A percentile compares a stretch with the other conserved stretches of the same genome.
Conservation (phyloP, 2,888 invertebrate genomes). For the Zele albiditarsus region DNA sequence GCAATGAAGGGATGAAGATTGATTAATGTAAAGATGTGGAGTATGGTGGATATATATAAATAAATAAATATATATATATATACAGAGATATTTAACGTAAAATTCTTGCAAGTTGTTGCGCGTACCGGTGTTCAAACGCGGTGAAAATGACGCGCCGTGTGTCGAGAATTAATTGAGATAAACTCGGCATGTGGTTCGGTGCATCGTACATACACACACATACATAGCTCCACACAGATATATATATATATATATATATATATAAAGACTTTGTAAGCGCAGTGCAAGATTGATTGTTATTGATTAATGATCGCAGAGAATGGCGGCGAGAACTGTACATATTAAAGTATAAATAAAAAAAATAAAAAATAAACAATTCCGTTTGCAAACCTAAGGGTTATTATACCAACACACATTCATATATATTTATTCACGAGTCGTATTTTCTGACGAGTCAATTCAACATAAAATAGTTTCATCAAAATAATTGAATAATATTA, state of each 20-base stretch:
- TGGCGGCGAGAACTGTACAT: constrained; percentile 42
- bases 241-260: background rate
- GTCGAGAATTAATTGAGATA: constrained; percentile 52
- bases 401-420: constrained; percentile 28
- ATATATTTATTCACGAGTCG: constrained; percentile 37
- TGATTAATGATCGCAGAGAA: constrained; percentile 53
- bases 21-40: constrained; percentile 44
- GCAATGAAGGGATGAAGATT: constrained; percentile 45
- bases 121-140: constrained; percentile 18
- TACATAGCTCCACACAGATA: background rate
- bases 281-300: constrained; percentile 53
- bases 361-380: constrained; percentile 32
- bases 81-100: constrained; percentile 40
- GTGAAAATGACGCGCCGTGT: constrained; percentile 45
- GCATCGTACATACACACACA: constrained; percentile 32
- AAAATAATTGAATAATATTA: background rate
- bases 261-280: constrained; percentile 12
- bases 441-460: constrained; percentile 50
- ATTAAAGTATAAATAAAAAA: constrained; percentile 1
- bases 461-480: constrained; percentile 16
- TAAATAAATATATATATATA: background rate
- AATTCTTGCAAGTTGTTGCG: constrained; percentile 26
- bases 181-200: constrained; percentile 51
- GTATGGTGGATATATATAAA: constrained; percentile 26
- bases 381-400: constrained; percentile 22